phyloP scores from a whole-genome alignment of 1,140 invertebrate species.

The Cotesia glomerata region DNA sequence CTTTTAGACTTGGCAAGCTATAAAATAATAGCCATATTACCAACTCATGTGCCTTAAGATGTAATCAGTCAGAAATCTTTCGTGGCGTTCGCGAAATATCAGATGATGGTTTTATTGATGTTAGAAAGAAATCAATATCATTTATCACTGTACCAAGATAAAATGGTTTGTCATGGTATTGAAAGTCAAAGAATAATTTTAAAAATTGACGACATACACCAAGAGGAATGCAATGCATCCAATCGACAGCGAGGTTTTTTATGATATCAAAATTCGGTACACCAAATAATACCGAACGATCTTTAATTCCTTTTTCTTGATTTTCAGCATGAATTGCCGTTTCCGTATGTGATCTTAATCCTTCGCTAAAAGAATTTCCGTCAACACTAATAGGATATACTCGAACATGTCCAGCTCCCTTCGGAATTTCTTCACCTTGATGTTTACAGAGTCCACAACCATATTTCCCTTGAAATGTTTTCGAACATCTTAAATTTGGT shows the following conservation, averaged over 20 bases:
- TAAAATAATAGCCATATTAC: constrained; percentile 43
- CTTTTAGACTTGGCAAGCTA: constrained; percentile 35
- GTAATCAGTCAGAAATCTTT: constrained; percentile 33
- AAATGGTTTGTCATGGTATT: constrained; percentile 23
- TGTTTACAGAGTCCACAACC: constrained; percentile 43
- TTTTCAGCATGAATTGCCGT: constrained; percentile 7
- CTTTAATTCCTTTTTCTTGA: neutral
- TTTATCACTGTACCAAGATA: constrained; percentile 23
- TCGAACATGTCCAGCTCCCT: constrained; percentile 19
- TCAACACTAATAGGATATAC: constrained; percentile 35
- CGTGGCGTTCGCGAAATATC: constrained; percentile 38
- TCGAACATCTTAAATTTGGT: constrained; percentile 30
- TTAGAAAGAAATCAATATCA: constrained; percentile 5
- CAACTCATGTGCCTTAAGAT: constrained; percentile 47
- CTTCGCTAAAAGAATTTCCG: constrained; percentile 33
- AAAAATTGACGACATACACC: too few species aligned
- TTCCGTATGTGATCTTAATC: constrained; percentile 29
- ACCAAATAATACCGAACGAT: neutral
- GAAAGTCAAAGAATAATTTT: constrained; percentile 37
- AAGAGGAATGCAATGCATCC: constrained; percentile 44
- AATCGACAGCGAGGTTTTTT: constrained; percentile 35
- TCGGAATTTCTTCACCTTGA: constrained; percentile 34
- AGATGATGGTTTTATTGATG: constrained; percentile 21
- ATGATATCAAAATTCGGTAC: constrained; percentile 39
- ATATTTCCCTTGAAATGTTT: constrained; percentile 41